A percentile compares a stretch with the other conserved stretches of the same genome.
Conservation (phyloP, 2,888 invertebrate genomes). For the Megastigmus dorsalis region DNA sequence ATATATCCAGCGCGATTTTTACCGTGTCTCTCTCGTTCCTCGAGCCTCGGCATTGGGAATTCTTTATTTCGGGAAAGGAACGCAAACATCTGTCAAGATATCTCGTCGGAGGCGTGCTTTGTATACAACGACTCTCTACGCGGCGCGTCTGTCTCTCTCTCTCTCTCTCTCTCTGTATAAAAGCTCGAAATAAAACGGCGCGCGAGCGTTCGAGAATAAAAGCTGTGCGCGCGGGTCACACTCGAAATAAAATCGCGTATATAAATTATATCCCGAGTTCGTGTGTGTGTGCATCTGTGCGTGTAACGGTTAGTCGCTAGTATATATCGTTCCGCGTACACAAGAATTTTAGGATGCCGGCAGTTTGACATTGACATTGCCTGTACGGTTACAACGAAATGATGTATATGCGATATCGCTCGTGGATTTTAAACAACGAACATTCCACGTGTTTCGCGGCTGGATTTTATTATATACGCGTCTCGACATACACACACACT, state of each 20-base stretch:
- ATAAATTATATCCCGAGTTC: slow-evolving; percentile 30
- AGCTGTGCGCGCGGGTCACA: slow-evolving; percentile 1
- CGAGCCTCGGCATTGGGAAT: slow-evolving; percentile 34
- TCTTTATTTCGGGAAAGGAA: slow-evolving; percentile 57
- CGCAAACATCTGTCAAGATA: slow-evolving; percentile 56
- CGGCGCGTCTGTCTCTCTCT: too few relatives aligned
- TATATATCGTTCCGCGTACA: too few relatives aligned
- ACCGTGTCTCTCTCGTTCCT: background rate
- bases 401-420: slow-evolving; percentile 12
- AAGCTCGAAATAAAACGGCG: slow-evolving; percentile 37
- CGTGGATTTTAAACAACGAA: background rate
- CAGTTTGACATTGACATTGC: slow-evolving; percentile 45
- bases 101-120: slow-evolving; percentile 42
- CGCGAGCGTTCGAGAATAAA: slow-evolving; percentile 24
- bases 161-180: slow-evolving; percentile 19
- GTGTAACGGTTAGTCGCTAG: too few relatives aligned
- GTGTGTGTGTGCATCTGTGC: background rate
- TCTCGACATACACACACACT: too few relatives aligned
- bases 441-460: background rate
- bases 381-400: background rate
- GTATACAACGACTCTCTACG: too few relatives aligned
- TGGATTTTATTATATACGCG: too few relatives aligned
- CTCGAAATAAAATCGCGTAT: slow-evolving; percentile 39
- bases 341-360: slow-evolving; percentile 35
- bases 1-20: background rate